A percentile compares a stretch with the other conserved stretches of the same genome.
These are phyloP conservation scores for Lasioglossum villosulum DNA, from an alignment of 2,888 invertebrate species.

Conservation along the genomic window DNA sequence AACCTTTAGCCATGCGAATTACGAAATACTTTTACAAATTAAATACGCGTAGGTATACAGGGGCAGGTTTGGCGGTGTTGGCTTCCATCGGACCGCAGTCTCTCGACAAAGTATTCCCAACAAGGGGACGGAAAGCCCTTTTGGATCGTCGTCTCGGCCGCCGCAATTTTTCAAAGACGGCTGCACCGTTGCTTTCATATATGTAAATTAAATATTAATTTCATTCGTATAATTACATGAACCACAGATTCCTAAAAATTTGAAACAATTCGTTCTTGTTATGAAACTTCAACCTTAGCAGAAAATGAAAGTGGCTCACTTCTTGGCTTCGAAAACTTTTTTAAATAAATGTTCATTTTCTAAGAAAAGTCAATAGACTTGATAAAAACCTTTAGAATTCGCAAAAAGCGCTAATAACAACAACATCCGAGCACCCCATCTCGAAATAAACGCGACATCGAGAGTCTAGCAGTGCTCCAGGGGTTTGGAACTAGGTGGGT, in stretches of 20 bases:
- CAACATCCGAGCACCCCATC: background rate
- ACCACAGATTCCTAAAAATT: background rate
- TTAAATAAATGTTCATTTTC: background rate
- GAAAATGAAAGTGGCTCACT: background rate
- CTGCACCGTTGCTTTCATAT: slow-evolving; percentile 47
- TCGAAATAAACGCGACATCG: background rate
- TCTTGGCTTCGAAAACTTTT: background rate
- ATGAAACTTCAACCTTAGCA: background rate
- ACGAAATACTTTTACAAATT: slow-evolving; percentile 83
- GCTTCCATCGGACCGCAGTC: slow-evolving; percentile 82
- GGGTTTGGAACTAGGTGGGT: background rate
- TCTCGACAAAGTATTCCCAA: slow-evolving; percentile 80
- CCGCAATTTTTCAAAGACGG: slow-evolving; percentile 67
- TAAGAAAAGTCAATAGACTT: background rate
- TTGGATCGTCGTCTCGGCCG: slow-evolving; percentile 65
- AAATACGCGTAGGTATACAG: slow-evolving; percentile 78
- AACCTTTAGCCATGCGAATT: slow-evolving; percentile 77
- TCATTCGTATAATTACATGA: background rate
- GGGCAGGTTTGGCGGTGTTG: slow-evolving; percentile 69
- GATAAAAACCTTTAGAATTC: background rate
- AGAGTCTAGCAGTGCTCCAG: background rate
- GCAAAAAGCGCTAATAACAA: background rate
- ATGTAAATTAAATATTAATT: background rate
- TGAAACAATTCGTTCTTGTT: background rate
- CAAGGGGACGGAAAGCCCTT: slow-evolving; percentile 75